A percentile compares a stretch with the other conserved stretches of the same genome.
Conservation (phyloP, 37 sponge, comb jelly and placozoan genomes). For the Chondrosia reniformis region DNA sequence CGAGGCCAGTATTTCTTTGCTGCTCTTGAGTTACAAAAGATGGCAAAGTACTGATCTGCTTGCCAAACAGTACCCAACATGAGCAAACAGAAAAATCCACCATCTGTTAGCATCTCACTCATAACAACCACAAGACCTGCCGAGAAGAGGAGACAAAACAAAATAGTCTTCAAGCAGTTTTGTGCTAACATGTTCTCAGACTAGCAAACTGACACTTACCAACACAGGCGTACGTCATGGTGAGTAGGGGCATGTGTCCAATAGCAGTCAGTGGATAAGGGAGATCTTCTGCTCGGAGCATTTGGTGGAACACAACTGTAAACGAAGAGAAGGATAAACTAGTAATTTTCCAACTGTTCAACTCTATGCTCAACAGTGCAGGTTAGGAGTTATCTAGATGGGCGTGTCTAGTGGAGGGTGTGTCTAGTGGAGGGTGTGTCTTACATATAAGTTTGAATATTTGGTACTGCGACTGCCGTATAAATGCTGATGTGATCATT, state of each 20-base stretch:
- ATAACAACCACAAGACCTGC: slow-evolving; percentile 62
- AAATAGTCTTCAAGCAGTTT: background rate
- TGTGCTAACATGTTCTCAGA: background rate
- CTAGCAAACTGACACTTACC: slow-evolving; percentile 1
- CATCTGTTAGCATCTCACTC: slow-evolving; percentile 65
- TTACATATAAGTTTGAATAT: slow-evolving; percentile 60
- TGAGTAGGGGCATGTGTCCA: slow-evolving; percentile 21
- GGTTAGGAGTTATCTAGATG: background rate
- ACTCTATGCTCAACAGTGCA: background rate
- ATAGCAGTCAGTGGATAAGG: slow-evolving; percentile 13
- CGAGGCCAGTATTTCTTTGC: slow-evolving; percentile 62
- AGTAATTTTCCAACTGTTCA: background rate
- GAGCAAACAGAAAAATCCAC: slow-evolving; percentile 60
- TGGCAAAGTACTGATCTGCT: slow-evolving; percentile 64
- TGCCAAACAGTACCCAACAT: slow-evolving; percentile 65
- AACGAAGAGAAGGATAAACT: background rate
- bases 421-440: background rate
- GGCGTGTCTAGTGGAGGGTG: background rate
- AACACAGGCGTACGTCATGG: slow-evolving; percentile 19
- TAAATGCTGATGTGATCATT: slow-evolving; percentile 49
- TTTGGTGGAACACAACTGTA: slow-evolving; percentile 21
- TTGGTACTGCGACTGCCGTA: slow-evolving; percentile 52
- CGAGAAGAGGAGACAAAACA: background rate
- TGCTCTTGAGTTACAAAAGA: slow-evolving; percentile 47
- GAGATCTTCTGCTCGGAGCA: background rate